These are phyloP conservation scores for Drosophila borborema DNA, from an alignment of 2,888 invertebrate genomes.

Conservation along the genomic window DNA sequence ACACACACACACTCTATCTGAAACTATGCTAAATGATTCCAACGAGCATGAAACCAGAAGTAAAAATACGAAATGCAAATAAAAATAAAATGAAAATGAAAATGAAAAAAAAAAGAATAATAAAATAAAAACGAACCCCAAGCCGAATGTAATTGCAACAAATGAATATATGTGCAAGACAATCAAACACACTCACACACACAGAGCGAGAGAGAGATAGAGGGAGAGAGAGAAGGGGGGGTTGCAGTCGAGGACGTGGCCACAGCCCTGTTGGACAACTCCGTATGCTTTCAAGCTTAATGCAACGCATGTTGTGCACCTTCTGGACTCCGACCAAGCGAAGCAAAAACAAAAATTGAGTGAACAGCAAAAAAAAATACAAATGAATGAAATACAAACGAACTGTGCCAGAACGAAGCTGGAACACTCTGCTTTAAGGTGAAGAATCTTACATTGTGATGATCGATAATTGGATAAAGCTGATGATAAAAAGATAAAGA, in stretches of 20 bases:
- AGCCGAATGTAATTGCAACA: slow-evolving; percentile 72
- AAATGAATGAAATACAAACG: neutral
- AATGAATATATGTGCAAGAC: slow-evolving; percentile 70
- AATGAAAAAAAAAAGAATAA: slow-evolving; percentile 23
- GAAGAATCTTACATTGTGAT: neutral
- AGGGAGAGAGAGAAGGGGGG: neutral
- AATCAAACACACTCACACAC: neutral
- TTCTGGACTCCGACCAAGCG: slow-evolving; percentile 39
- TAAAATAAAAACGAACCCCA: slow-evolving; percentile 1
- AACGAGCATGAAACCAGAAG: slow-evolving; percentile 50
- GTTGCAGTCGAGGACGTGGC: slow-evolving; percentile 17
- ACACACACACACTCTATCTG: neutral
- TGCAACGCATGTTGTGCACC: slow-evolving; percentile 70
- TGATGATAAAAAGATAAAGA: neutral
- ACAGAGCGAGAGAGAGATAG: neutral
- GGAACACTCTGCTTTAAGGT: neutral
- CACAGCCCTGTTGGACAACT: neutral
- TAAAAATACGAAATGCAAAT: slow-evolving; percentile 13
- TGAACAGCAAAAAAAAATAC: neutral
- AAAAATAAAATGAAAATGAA: slow-evolving; percentile 22
- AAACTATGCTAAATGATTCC: slow-evolving; percentile 71
- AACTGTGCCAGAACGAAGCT: neutral
- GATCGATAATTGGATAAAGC: neutral
- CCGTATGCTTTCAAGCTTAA: slow-evolving; percentile 40
- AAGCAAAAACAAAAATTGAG: slow-evolving; percentile 11